phyloP scores from a whole-genome alignment of 1,140 invertebrate genomes.

The Dufourea novaeangliae region DNA sequence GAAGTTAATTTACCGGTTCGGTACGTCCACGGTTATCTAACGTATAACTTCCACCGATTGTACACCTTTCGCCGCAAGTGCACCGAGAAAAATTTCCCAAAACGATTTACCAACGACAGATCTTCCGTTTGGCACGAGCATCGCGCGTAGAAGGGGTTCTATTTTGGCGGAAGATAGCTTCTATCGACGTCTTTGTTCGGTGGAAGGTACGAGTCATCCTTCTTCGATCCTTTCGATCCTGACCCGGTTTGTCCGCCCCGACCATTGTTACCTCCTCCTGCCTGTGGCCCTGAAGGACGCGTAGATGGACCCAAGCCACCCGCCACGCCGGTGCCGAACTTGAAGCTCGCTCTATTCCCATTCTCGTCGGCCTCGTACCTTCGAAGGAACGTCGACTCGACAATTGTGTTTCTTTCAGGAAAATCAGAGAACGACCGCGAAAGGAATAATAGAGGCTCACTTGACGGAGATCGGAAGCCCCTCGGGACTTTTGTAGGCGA shows the following conservation, averaged over 20 bases:
- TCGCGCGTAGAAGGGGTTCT: not conserved
- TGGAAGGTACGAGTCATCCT: conserved; percentile 64
- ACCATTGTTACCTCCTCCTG: conserved; percentile 31
- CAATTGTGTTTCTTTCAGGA: not conserved
- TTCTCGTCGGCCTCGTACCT: conserved; percentile 80
- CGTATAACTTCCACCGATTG: not conserved
- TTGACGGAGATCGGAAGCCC: conserved; percentile 77
- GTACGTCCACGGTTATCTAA: too few relatives aligned
- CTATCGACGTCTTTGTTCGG: conserved; percentile 64
- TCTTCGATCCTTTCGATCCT: conserved; percentile 2
- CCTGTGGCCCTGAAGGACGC: not conserved
- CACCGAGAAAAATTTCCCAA: not conserved
- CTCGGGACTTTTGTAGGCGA: conserved; percentile 77
- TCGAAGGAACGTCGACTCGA: not conserved
- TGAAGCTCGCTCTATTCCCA: conserved; percentile 78
- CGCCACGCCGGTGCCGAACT: conserved; percentile 67
- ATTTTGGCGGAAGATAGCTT: conserved; percentile 74
- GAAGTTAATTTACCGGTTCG: too few relatives aligned
- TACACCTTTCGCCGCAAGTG: not conserved
- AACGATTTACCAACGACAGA: not conserved
- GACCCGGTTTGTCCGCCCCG: not conserved
- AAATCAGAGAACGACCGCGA: not conserved
- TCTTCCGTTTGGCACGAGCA: not conserved
- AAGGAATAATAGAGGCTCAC: conserved; percentile 61
- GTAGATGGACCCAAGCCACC: not conserved